Conservation (phyloP, 2,888 invertebrate genomes). For the Plusia festucae region DNA sequence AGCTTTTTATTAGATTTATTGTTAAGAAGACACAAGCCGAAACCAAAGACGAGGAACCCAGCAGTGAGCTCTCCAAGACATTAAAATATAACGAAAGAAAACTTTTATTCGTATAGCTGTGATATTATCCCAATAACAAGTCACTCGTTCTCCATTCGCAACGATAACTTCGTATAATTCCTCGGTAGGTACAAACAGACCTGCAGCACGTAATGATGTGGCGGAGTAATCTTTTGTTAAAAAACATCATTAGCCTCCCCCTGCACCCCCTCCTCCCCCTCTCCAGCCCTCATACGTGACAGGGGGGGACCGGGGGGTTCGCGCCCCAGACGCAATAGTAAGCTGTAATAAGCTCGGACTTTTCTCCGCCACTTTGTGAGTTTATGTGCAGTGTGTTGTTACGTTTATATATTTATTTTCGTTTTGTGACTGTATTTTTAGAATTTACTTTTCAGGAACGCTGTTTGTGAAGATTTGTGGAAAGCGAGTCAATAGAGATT, state of each 20-base stretch:
- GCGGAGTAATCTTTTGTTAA: constrained; percentile 63
- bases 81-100: too few species aligned
- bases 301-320: constrained; percentile 27
- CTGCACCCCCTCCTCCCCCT: constrained; percentile 19
- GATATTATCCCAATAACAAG: neutral
- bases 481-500: constrained; percentile 13
- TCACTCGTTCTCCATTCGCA: constrained; percentile 5
- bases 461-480: constrained; percentile 28
- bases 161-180: constrained; percentile 41
- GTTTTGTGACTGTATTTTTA: constrained; percentile 40
- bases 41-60: too few species aligned
- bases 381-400: constrained; percentile 54
- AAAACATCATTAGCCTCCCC: constrained; percentile 59
- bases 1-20: too few species aligned
- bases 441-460: constrained; percentile 31
- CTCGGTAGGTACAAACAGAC: constrained; percentile 34
- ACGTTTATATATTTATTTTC: constrained; percentile 53
- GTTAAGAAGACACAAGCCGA: too few species aligned
- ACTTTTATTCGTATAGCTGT: too few species aligned
- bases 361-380: constrained; percentile 56
- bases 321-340: constrained; percentile 59
- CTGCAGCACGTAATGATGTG: constrained; percentile 56
- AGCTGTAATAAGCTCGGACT: constrained; percentile 63
- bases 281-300: constrained; percentile 55
- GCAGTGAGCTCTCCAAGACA: too few species aligned